Evolutionary conservation across 1,140 invertebrate genomes (phyloP), one percentile per base, ranked within the genome.

Genomic region (Episyrphus balteatus): DNA sequence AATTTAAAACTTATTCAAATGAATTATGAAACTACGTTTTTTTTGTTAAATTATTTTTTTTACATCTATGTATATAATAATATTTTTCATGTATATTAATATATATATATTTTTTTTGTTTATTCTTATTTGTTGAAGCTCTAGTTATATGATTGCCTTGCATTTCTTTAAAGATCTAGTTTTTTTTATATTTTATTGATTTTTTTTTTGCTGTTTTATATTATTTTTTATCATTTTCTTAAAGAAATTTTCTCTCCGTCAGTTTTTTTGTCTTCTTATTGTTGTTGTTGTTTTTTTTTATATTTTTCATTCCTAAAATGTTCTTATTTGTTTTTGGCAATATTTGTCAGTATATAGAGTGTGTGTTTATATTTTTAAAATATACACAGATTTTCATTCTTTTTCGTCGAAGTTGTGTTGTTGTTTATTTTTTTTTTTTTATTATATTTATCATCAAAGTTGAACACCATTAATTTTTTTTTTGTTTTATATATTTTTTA

Each of bases 111-210:
- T 51, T 31, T 55, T 53, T 38, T 45, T 52, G 50, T 54, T 17
- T 13, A 17, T 14, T 26, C 21, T 26, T 47, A 56, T 55, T 61
- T 62, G 55, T 59, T 57, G 58, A 65, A 65, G 59, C 60, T 62
- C 62, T 65, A 65, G 57, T 65, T 65, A 52, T 62, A 65, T 65
- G 62, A 65, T 65, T 65, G 62, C 62, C 62, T 62, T 65, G 62
- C 62, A 65, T 46, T 34, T 37, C 32, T 46, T 46, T 46, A 44
- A 44, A 26, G 12, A 31, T 30, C 42, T 44, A 44, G 10, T 37
- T 6, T 6, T 37, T 37, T 37, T 37, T n/a, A 5, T 37, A 37
- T 5, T 37, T 37, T 37, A 37, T 37, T 15, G 15, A 37, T 5
- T 37, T 37, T 37, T 37, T 48, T 48, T 42, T 33, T 48, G 42